Conservation (phyloP, 2,888 invertebrate species). For the Lymantria monacha region DNA sequence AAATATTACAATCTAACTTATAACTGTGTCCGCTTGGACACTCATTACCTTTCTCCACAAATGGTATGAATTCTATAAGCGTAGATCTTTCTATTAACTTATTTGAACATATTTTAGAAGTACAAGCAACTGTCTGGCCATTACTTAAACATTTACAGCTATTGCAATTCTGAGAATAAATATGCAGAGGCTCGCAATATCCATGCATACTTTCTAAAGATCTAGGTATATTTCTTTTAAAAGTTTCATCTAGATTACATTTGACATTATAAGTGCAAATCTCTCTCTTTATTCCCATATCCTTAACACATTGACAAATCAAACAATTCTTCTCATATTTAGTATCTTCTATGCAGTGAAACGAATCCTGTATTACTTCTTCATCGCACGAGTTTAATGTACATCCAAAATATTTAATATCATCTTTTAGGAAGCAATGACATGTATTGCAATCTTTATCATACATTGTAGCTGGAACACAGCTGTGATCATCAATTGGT, state of each 20-base stretch:
- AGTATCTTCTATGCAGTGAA: constrained; percentile 47
- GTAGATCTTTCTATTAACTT: neutral
- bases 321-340: constrained; percentile 51
- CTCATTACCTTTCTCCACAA: constrained; percentile 35
- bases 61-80: constrained; percentile 42
- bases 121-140: constrained; percentile 53
- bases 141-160: constrained; percentile 54
- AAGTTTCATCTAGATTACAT: constrained; percentile 20
- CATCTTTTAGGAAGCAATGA: constrained; percentile 41
- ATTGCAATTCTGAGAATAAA: constrained; percentile 56
- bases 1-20: constrained; percentile 60
- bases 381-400: constrained; percentile 51
- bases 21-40: constrained; percentile 57
- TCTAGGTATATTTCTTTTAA: neutral
- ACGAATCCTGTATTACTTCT: neutral
- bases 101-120: constrained; percentile 38
- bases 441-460: constrained; percentile 60
- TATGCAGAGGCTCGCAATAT: constrained; percentile 58
- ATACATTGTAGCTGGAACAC: constrained; percentile 50
- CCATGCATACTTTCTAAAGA: constrained; percentile 43
- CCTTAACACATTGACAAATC: constrained; percentile 47
- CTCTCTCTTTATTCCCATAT: constrained; percentile 36
- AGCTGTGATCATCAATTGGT: constrained; percentile 41
- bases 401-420: constrained; percentile 62
- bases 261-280: constrained; percentile 39